Evolutionary conservation across 2,888 invertebrate genomes (phyloP).

Genomic region (Neelides folsomi): DNA sequence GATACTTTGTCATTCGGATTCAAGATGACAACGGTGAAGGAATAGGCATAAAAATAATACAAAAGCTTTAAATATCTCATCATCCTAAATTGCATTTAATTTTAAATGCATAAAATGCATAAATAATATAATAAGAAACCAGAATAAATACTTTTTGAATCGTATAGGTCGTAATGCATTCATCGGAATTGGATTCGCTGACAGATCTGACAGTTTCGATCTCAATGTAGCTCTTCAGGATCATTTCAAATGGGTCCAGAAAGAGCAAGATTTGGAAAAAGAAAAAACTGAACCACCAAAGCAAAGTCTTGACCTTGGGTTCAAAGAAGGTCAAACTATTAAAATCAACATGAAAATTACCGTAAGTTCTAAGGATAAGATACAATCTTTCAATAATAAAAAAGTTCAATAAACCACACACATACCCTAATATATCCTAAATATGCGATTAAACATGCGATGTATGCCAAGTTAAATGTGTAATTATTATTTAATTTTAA

Average conservation of each 20-base stretch:
- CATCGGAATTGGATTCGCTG: conserved; percentile 93
- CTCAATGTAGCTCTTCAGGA: conserved; percentile 96
- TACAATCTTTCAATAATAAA: neutral
- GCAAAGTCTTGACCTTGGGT: conserved; percentile 80
- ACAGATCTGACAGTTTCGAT: conserved; percentile 96
- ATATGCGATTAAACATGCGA: too few species aligned
- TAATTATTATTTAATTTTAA: too few species aligned
- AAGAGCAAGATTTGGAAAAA: conserved; percentile 57
- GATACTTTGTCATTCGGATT: conserved; percentile 91
- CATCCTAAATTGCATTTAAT: too few species aligned
- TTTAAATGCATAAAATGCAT: too few species aligned
- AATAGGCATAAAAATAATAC: too few species aligned
- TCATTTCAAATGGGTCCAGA: conserved; percentile 88
- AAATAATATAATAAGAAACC: too few species aligned
- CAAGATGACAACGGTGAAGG: conserved; percentile 76
- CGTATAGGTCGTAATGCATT: conserved; percentile 63
- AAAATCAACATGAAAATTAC: conserved; percentile 97
- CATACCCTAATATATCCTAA: too few species aligned
- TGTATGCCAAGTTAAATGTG: neutral
- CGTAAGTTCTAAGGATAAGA: conserved; percentile 42
- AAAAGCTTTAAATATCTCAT: too few species aligned
- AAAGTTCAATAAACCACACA: too few species aligned
- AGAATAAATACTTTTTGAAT: neutral
- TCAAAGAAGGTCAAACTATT: conserved; percentile 98
- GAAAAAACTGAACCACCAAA: conserved; percentile 52